These are phyloP conservation scores for Volucella inflata DNA, from an alignment of 2,888 invertebrate genomes.

Conservation along the genomic window DNA sequence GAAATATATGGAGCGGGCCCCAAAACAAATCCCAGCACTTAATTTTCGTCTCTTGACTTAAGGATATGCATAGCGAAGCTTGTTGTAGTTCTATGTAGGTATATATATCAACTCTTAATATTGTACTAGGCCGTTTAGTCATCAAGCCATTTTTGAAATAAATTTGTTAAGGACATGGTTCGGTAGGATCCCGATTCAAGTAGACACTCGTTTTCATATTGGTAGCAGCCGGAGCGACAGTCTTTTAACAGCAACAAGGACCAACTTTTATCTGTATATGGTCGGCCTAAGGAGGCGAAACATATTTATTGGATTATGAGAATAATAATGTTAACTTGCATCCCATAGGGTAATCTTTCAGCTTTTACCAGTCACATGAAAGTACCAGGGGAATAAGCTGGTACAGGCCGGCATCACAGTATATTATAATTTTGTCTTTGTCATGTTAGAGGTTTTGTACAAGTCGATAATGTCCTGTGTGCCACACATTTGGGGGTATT, in stretches of 20 bases:
- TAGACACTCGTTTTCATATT: constrained; percentile 8
- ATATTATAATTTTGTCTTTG: constrained; percentile 71
- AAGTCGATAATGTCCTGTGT: constrained; percentile 69
- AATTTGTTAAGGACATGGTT: constrained; percentile 44
- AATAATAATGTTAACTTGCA: constrained; percentile 71
- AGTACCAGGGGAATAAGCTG: not conserved
- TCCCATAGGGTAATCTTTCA: constrained; percentile 67
- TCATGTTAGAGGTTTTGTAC: constrained; percentile 63
- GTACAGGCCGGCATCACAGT: constrained; percentile 52
- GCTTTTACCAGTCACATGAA: constrained; percentile 30
- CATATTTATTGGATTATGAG: constrained; percentile 72
- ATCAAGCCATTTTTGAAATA: constrained; percentile 68
- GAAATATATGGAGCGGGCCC: constrained; percentile 63
- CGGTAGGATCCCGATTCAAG: constrained; percentile 33
- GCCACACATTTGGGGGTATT: constrained; percentile 30
- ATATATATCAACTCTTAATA: constrained; percentile 16
- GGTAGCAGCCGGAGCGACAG: constrained; percentile 56
- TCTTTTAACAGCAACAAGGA: constrained; percentile 50
- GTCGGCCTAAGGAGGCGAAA: constrained; percentile 33
- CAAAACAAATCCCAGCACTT: constrained; percentile 70
- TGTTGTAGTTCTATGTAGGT: not conserved
- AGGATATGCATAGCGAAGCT: constrained; percentile 19
- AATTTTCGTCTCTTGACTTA: constrained; percentile 53
- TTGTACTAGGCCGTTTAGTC: constrained; percentile 63
- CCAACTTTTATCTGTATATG: constrained; percentile 26